Conservation (phyloP, 2,888 invertebrate genomes). For the Odontothrips loti region DNA sequence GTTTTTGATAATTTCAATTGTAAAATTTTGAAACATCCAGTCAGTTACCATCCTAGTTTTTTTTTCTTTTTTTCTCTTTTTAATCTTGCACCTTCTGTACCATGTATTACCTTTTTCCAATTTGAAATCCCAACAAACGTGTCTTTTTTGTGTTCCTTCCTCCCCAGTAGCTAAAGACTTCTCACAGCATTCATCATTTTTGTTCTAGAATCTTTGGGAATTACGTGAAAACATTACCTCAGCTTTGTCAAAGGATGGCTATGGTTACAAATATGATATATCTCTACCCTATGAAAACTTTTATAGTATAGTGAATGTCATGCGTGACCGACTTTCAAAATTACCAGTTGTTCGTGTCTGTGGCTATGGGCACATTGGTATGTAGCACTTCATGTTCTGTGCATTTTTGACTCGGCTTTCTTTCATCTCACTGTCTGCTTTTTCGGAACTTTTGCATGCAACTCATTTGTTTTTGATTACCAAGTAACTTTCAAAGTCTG, state of each 20-base stretch:
- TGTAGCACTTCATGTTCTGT: background rate
- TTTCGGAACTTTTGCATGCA: background rate
- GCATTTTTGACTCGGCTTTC: background rate
- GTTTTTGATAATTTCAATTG: too few relatives aligned
- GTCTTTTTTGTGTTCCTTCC: too few relatives aligned
- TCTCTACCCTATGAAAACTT: conserved; percentile 80
- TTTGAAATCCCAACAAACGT: background rate
- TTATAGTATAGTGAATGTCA: conserved; percentile 74
- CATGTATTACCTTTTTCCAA: background rate
- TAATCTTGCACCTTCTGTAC: background rate
- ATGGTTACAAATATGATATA: conserved; percentile 92
- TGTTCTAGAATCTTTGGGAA: conserved; percentile 73
- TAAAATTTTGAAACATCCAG: too few relatives aligned
- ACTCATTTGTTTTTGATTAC: background rate
- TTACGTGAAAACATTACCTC: conserved; percentile 81
- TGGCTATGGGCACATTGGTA: conserved; percentile 89
- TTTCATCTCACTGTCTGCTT: background rate
- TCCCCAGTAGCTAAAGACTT: background rate
- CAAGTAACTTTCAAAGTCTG: too few relatives aligned
- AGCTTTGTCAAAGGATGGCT: conserved; percentile 72
- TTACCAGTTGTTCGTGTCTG: conserved; percentile 58
- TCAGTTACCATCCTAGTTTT: too few relatives aligned
- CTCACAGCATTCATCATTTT: background rate
- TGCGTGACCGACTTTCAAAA: conserved; percentile 58
- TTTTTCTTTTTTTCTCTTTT: background rate